Evolutionary conservation across 2,888 invertebrate species (phyloP).

Genomic region (Axea sp.): DNA sequence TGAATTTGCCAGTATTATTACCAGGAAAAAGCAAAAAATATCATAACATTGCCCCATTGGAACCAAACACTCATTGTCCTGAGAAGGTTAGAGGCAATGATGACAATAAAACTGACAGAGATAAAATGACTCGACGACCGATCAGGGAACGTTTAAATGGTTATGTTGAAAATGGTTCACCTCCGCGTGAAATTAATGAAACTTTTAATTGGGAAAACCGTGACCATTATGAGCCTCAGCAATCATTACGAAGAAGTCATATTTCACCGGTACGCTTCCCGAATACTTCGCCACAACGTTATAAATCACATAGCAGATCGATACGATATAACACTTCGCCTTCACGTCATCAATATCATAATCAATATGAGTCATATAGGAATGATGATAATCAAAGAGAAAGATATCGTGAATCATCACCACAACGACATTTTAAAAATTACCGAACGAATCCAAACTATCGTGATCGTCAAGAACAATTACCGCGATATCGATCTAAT

Average conservation of each 20-base stretch:
- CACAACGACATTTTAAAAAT: neutral
- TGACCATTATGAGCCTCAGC: neutral
- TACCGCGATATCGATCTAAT: neutral
- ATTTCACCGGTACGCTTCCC: slow-evolving; percentile 36
- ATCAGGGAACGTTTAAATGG: slow-evolving; percentile 38
- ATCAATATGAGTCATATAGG: neutral
- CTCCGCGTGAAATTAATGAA: slow-evolving; percentile 23
- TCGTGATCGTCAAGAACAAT: neutral
- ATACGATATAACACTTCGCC: neutral
- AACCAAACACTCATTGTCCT: slow-evolving; percentile 11
- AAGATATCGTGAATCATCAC: neutral
- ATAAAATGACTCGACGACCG: slow-evolving; percentile 4
- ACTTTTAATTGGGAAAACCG: slow-evolving; percentile 10
- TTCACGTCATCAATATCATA: neutral
- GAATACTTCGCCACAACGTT: slow-evolving; percentile 1
- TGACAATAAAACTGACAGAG: slow-evolving; percentile 2
- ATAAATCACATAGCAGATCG: neutral
- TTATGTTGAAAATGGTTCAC: slow-evolving; percentile 32
- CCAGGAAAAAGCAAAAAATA: slow-evolving; percentile 55
- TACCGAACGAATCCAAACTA: slow-evolving; percentile 10
- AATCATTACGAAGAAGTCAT: neutral
- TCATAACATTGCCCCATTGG: slow-evolving; percentile 42
- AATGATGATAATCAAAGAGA: neutral
- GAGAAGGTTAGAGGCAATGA: neutral
- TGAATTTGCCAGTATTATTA: slow-evolving; percentile 15